phyloP scores from a whole-genome alignment of 1,140 invertebrate species.

The Ceratitis capitata region DNA sequence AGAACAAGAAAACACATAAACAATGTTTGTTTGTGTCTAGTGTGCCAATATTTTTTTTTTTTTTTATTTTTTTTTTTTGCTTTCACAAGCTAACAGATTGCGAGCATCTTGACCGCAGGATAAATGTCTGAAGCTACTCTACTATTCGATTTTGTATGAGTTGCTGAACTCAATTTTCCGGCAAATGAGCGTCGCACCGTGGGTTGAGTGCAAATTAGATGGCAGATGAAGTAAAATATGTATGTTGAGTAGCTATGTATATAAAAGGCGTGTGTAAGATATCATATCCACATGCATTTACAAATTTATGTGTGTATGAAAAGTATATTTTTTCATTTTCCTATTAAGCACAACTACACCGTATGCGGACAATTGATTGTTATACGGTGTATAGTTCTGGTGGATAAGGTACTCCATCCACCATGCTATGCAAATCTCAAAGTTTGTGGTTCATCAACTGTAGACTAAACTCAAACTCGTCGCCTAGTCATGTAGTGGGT shows the following conservation, averaged over 20 bases:
- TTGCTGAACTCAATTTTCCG: constrained; percentile 55
- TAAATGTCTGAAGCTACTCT: constrained; percentile 37
- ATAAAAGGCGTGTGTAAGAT: neutral
- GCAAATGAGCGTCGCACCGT: constrained; percentile 38
- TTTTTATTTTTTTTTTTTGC: constrained; percentile 40
- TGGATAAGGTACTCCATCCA: neutral
- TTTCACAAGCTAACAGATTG: constrained; percentile 28
- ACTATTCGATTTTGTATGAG: constrained; percentile 45
- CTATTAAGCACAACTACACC: neutral
- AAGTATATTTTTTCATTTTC: neutral
- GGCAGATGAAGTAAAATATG: neutral
- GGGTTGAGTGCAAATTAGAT: neutral
- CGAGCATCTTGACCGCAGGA: constrained; percentile 55
- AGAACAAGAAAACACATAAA: neutral
- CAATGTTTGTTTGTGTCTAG: neutral
- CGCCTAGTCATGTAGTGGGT: neutral
- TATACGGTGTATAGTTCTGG: neutral
- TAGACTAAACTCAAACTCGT: neutral
- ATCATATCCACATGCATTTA: neutral
- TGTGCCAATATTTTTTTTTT: neutral
- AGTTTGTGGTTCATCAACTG: constrained; percentile 6
- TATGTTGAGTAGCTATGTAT: neutral
- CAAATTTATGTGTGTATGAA: neutral
- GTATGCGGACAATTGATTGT: neutral
- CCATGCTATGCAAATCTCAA: constrained; percentile 2